A percentile compares a stretch with the other conserved stretches of the same genome.
phyloP scores from a whole-genome alignment of 2,888 invertebrate species.

The Synergus japonicus region DNA sequence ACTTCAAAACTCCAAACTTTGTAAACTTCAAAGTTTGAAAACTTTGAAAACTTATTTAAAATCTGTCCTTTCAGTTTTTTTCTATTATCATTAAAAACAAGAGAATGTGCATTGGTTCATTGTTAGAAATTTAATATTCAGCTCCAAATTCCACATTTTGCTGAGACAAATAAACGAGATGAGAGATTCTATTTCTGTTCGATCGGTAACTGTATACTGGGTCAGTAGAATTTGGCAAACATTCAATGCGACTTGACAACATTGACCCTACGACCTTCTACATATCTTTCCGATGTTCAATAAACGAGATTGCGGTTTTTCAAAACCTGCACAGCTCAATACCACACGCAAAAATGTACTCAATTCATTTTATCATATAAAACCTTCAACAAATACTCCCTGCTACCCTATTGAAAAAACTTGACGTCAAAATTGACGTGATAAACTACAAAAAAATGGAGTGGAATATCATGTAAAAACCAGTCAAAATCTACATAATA shows the following conservation, averaged over 20 bases:
- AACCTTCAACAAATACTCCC: no score
- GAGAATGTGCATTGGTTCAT: neutral
- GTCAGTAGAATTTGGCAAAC: slow-evolving; percentile 33
- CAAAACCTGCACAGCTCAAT: neutral
- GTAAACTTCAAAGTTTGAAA: neutral
- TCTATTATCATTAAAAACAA: neutral
- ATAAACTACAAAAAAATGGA: no score
- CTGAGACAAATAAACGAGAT: neutral
- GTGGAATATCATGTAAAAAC: no score
- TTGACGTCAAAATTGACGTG: no score
- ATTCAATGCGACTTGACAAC: slow-evolving; percentile 16
- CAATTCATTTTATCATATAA: no score
- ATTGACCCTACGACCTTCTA: slow-evolving; percentile 33
- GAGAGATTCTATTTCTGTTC: neutral
- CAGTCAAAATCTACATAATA: no score
- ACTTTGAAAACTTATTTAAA: neutral
- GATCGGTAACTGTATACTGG: slow-evolving; percentile 17
- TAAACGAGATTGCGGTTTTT: slow-evolving; percentile 13
- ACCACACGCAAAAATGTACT: no score
- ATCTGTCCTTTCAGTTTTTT: no score
- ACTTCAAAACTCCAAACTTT: neutral
- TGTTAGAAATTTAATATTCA: neutral
- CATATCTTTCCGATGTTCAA: neutral
- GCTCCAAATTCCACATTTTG: neutral
- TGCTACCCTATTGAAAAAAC: no score